Conservation (phyloP, 2,113 vertebrate genomes). For the Dicrurus megarhynchus region DNA sequence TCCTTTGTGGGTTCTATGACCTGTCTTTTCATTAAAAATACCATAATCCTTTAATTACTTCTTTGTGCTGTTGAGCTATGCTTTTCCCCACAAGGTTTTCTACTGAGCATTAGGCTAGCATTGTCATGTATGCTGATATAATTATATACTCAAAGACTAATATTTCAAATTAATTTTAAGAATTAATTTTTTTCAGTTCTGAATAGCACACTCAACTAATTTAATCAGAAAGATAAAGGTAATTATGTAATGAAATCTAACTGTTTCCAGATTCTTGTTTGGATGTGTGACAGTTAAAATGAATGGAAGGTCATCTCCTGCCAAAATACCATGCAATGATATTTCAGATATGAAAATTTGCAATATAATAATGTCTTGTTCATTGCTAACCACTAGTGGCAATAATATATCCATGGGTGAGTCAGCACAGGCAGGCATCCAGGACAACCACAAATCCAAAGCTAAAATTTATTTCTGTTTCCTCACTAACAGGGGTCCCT, state of each 20-base stretch:
- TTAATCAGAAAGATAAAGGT: not conserved
- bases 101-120: not conserved
- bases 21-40: not conserved
- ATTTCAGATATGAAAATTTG: not conserved
- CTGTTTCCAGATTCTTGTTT: not conserved
- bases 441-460: not conserved
- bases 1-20: not conserved
- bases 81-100: not conserved
- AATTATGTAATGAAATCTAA: not conserved
- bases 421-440: not conserved
- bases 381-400: not conserved
- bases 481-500: accelerated
- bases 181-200: not conserved
- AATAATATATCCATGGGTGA: not conserved
- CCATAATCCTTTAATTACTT: not conserved
- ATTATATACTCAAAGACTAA: not conserved
- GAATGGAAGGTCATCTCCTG: not conserved
- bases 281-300: not conserved
- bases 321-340: not conserved
- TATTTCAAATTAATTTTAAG: not conserved
- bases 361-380: not conserved
- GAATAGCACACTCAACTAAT: not conserved
- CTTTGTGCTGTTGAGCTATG: not conserved
- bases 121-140: not conserved
- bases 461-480: not conserved